Conservation (phyloP, 2,888 invertebrate genomes). For the Aethes cnicana region DNA sequence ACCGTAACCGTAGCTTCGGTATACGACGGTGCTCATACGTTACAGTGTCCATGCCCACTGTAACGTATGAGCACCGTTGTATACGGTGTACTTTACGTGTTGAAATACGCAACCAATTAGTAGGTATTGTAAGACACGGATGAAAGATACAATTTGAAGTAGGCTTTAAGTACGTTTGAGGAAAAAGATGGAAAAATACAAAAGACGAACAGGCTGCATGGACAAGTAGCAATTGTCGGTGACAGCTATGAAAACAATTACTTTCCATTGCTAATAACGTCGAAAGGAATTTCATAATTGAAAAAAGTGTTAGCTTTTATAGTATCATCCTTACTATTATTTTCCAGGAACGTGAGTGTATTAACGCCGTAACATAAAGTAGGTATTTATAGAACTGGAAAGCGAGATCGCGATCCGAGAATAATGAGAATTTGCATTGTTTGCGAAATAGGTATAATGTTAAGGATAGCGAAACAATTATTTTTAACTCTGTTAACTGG, state of each 20-base stretch:
- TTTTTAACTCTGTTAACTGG: conserved; percentile 10
- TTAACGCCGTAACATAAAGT: neutral
- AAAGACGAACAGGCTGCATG: conserved; percentile 9
- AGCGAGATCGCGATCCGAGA: neutral
- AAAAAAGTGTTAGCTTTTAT: neutral
- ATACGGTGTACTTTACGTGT: too few relatives aligned
- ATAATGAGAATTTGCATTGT: conserved; percentile 14
- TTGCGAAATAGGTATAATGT: neutral
- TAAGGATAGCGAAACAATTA: conserved; percentile 4
- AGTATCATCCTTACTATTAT: neutral
- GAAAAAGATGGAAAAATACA: conserved; percentile 4
- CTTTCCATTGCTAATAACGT: conserved; percentile 4
- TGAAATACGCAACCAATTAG: too few relatives aligned
- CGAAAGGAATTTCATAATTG: neutral
- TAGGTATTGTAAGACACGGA: neutral
- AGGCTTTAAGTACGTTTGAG: conserved; percentile 4
- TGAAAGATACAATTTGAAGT: neutral
- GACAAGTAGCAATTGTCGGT: conserved; percentile 9
- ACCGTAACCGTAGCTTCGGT: too few relatives aligned
- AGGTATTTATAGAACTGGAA: neutral
- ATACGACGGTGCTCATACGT: too few relatives aligned
- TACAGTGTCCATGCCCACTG: too few relatives aligned
- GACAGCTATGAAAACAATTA: conserved; percentile 21
- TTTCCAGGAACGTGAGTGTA: neutral
- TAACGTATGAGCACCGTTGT: too few relatives aligned